These are phyloP conservation scores for Thecophora atra DNA, from an alignment of 2,888 invertebrate species.

Conservation along the genomic window DNA sequence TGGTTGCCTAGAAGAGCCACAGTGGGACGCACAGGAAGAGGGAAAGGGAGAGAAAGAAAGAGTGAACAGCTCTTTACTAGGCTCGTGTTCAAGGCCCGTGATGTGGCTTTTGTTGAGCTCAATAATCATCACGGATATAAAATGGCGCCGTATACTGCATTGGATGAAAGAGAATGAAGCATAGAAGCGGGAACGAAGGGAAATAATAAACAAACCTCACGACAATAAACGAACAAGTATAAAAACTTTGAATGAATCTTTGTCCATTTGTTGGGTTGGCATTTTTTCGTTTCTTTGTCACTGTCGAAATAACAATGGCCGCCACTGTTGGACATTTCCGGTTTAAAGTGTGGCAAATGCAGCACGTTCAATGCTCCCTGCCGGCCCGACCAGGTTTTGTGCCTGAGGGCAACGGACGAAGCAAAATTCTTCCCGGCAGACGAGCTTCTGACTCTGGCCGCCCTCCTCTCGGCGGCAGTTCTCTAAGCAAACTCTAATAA, in stretches of 20 bases:
- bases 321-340: constrained; percentile 33
- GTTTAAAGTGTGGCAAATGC: constrained; percentile 35
- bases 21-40: neutral
- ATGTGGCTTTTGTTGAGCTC: constrained; percentile 24
- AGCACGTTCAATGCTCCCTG: constrained; percentile 32
- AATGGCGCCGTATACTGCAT: neutral
- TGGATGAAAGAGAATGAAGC: neutral
- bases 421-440: neutral
- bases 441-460: neutral
- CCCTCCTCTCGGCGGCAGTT: neutral
- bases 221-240: neutral
- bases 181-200: neutral
- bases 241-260: neutral
- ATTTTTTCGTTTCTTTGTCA: constrained; percentile 4
- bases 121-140: constrained; percentile 27
- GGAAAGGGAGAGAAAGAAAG: neutral
- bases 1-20: neutral
- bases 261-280: constrained; percentile 15
- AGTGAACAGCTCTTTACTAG: neutral
- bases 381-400: constrained; percentile 1
- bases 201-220: neutral
- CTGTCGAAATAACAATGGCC: constrained; percentile 37
- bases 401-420: neutral
- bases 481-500: constrained; percentile 26
- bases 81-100: neutral